Conservation (phyloP, 2,888 invertebrate species). For the Augiades crinisus region DNA sequence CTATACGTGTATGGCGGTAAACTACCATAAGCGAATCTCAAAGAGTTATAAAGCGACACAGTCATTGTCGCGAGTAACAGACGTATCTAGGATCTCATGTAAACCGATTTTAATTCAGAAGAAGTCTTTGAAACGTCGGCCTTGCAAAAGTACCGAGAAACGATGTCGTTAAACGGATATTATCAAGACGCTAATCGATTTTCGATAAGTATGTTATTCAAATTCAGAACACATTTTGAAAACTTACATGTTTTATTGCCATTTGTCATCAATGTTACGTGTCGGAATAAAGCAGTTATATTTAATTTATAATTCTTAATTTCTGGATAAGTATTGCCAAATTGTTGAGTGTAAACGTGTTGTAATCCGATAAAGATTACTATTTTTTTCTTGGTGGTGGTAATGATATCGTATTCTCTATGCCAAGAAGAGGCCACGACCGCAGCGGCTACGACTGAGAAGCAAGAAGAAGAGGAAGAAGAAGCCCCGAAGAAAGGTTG, state of each 20-base stretch:
- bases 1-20: no score
- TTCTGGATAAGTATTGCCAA: no score
- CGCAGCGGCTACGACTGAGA: constrained; percentile 44
- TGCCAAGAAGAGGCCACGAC: constrained; percentile 62
- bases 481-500: constrained; percentile 61
- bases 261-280: constrained; percentile 39
- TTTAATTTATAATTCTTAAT: constrained; percentile 43
- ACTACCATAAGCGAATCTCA: no score
- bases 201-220: constrained; percentile 22
- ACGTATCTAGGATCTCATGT: no score
- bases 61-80: no score
- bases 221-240: constrained; percentile 33
- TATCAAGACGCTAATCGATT: not conserved
- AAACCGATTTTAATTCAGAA: no score
- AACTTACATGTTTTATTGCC: constrained; percentile 39
- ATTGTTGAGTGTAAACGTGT: no score
- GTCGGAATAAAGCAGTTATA: constrained; percentile 34
- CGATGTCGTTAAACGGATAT: not conserved
- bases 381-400: constrained; percentile 42
- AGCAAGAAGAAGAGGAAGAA: constrained; percentile 59
- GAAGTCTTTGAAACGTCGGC: not conserved
- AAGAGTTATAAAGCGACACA: no score
- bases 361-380: no score
- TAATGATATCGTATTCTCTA: constrained; percentile 44
- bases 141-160: not conserved